These are phyloP conservation scores for Pheosia tremula DNA, from an alignment of 2,888 invertebrate species.

Conservation along the genomic window DNA sequence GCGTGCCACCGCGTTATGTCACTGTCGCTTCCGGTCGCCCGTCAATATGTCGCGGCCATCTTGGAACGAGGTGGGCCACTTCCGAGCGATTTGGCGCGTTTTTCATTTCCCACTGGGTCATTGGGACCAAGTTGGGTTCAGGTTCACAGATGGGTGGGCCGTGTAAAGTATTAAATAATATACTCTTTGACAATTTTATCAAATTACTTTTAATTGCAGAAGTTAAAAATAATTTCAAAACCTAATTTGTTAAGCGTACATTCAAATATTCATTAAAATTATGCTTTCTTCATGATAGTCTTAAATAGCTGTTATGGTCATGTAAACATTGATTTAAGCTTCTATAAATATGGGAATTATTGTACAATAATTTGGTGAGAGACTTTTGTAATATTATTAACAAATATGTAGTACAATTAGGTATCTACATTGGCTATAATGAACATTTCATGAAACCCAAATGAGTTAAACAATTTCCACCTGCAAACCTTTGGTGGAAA, in stretches of 20 bases:
- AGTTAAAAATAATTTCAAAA: no score
- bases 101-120: constrained; percentile 50
- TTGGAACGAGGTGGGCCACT: constrained; percentile 40
- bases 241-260: no score
- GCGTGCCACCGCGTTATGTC: constrained; percentile 54
- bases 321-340: no score
- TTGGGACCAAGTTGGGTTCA: constrained; percentile 36
- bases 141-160: constrained; percentile 29
- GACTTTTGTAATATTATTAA: no score
- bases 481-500: constrained; percentile 8
- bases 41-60: constrained; percentile 55
- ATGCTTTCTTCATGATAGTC: no score
- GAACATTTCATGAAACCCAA: neutral
- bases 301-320: no score
- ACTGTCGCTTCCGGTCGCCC: constrained; percentile 53
- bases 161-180: constrained; percentile 31
- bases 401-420: no score
- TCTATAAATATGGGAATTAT: no score
- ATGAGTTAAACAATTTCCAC: constrained; percentile 3
- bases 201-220: no score
- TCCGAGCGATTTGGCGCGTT: constrained; percentile 44
- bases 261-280: no score
- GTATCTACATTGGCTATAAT: neutral
- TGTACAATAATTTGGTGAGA: no score
- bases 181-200: no score